A percentile compares a stretch with the other conserved stretches of the same genome.
phyloP scores from a whole-genome alignment of 2,888 invertebrate genomes.

The Laothoe populi region DNA sequence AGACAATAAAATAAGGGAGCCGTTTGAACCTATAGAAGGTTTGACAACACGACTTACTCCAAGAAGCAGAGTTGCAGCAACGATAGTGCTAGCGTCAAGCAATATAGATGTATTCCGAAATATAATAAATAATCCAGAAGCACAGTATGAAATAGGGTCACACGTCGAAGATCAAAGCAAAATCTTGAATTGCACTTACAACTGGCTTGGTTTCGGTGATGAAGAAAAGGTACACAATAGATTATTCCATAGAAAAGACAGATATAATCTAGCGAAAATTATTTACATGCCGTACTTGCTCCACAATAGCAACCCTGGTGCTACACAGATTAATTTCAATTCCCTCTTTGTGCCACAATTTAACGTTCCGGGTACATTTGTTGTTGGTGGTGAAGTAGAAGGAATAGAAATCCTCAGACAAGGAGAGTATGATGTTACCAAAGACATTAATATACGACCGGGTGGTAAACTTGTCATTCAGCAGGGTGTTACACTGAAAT shows the following conservation, averaged over 20 bases:
- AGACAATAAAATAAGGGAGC: constrained; percentile 93
- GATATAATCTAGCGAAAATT: constrained; percentile 97
- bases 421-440: constrained; percentile 95
- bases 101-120: constrained; percentile 96
- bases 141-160: constrained; percentile 97
- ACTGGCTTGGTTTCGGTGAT: constrained; percentile 94
- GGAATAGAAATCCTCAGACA: constrained; percentile 92
- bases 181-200: constrained; percentile 96
- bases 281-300: constrained; percentile 95
- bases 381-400: constrained; percentile 96
- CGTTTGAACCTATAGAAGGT: constrained; percentile 89
- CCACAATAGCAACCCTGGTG: constrained; percentile 95
- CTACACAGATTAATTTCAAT: constrained; percentile 91
- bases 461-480: constrained; percentile 95
- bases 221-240: constrained; percentile 90
- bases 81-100: constrained; percentile 95
- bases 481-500: constrained; percentile 94
- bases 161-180: constrained; percentile 97
- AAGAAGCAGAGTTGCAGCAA: constrained; percentile 96
- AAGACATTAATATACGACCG: constrained; percentile 97
- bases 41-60: constrained; percentile 91
- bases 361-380: constrained; percentile 87
- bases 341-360: constrained; percentile 92
- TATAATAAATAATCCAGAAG: constrained; percentile 95
- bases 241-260: constrained; percentile 93